Evolutionary conservation across 1,140 invertebrate species (phyloP), one percentile per base, ranked within the genome.

Genomic region (Drosophila biarmipes): DNA sequence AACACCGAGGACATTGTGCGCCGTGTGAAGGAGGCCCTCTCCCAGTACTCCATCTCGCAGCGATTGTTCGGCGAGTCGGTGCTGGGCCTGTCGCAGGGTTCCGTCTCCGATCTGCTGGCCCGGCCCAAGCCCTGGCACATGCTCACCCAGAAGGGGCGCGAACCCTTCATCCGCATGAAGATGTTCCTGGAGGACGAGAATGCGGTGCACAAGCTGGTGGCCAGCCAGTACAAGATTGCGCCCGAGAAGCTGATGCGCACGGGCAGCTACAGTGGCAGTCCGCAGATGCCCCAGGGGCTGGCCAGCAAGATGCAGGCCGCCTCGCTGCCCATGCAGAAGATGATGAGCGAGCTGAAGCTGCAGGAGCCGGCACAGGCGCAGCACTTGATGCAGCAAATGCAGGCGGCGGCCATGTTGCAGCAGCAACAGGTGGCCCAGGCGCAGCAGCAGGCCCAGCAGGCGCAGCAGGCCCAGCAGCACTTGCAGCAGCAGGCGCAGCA

Each of bases 1-100:
- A 99, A 99, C 91, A 99, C 99, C 0, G 98, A 99, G 93, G 98
- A 99, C 72, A 98, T 99, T 73, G 99, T 99, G 24, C 96, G 98
- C 78, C 97, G 97, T 93, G 97, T 99, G 4, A 99, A 99, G 93
- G 98, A 99, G 92, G 97, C 98, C 73, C 93, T 99, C 42, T 98
- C 97, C 80, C 98, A 99, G 92, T 99, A 99, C 93, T 99, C 98
- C 54, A 99, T 99, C 84, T 99, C 98, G 67, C 99, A 99, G 93
- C 94, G 99, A 64, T 93, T 99, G 46, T 99, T 99, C 92, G 99
- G 99, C 17, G 99, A 99, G 92, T 98, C 97, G 2, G 98, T 99
- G 12, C 93, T 99, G 43, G 99, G 99, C 0, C 93, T 99, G 43
- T 99, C 98, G 0, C 97, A 98, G 92, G 98, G 98, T 14, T 98